Base-by-base conservation (phyloP, 2,888 invertebrate genomes). In the Zeuzera pyrina region DNA sequence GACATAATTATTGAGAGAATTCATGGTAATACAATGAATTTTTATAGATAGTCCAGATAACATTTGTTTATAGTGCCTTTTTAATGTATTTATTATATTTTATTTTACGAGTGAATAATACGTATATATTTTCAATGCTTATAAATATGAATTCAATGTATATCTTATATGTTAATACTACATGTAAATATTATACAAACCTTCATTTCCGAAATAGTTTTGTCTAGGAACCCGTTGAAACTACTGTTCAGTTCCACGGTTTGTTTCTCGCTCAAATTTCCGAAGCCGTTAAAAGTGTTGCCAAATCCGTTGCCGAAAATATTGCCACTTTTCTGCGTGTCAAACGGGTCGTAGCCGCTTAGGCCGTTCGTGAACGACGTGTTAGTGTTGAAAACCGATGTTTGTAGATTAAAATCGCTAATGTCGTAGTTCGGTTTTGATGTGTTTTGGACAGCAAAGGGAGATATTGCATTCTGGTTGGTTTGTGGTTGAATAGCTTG, bases 181-280 rank as follows among this genome's bases (percentile, higher is more conserved):
- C n/a, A n/a, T n/a, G n/a, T n/a, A n/a, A 19, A 19, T 7, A 30
- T 23, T 12, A 15, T 6, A 52, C 74, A 44, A 56, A 94, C 93
- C 90, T 94, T 93, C 91, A 94, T 92, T 83, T 94, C 94, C 50
- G 91, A 77, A 52, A 94, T 88, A 58, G 91, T 89, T 65, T 91
- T 92, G 68, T 94, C 94, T 66, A 93, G 73, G 49, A 91, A 86
- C 30, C 91, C 91, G 52, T 93, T 91, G 46, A 93, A 92, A 67
- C 87, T 90, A 73, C 79, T 81, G 45, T 81, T 67, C 43, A 84
- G 34, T 35, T 76, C 70, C 2, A 79, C 79, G 0, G 74, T 67
- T 31, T 78, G 81, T 27, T 83, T 83, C 61, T 81, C 81, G 50
- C 83, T 83, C 15, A 81, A 47, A 41, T 73, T 77, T 0, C 78